Evolutionary conservation across 2,113 vertebrate species (phyloP).

Genomic region (Mesitornis unicolor): DNA sequence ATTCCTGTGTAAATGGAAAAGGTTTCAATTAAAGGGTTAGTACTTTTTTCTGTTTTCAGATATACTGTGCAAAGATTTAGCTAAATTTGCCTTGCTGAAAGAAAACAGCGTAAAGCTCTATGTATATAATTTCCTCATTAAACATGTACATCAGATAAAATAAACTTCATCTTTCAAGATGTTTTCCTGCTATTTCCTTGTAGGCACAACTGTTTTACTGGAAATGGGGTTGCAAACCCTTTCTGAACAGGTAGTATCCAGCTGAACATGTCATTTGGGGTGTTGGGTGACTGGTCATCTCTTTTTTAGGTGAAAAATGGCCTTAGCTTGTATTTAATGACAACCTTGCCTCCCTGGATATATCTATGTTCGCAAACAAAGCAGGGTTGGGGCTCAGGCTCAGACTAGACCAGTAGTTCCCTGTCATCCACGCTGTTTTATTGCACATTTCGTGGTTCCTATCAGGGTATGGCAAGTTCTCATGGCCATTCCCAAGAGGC

Average conservation of each 20-base stretch:
- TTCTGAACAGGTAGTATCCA: background rate
- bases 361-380: background rate
- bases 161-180: background rate
- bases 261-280: background rate
- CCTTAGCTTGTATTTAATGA: background rate
- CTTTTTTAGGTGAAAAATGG: background rate
- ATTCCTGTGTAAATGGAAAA: conserved; percentile 37
- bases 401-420: background rate
- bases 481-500: background rate
- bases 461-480: background rate
- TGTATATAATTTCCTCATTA: background rate
- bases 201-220: background rate
- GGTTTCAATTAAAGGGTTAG: background rate
- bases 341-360: background rate
- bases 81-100: background rate
- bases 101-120: background rate
- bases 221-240: background rate
- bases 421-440: rapidly evolving
- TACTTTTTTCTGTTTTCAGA: background rate
- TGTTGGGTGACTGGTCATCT: background rate
- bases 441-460: background rate
- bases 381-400: background rate
- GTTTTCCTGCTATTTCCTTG: background rate
- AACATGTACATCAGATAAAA: background rate
- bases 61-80: background rate